phyloP scores from a whole-genome alignment of 2,113 vertebrate genomes.

The Oreochromis spilurus region DNA sequence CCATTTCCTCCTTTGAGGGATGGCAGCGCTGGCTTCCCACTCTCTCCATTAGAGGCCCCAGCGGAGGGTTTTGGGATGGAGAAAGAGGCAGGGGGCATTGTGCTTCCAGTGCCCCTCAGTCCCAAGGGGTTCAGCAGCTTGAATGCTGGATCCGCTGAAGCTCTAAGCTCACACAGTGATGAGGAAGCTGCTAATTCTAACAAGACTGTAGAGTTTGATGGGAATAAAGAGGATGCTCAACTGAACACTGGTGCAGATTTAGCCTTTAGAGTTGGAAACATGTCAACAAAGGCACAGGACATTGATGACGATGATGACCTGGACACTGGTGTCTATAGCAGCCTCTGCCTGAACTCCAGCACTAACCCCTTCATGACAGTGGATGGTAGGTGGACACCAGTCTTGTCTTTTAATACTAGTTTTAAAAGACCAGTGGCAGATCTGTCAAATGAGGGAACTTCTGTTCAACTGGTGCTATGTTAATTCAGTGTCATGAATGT shows the following conservation, averaged over 20 bases:
- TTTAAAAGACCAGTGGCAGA: background rate
- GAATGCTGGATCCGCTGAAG: background rate
- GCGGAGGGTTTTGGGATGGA: conserved; percentile 55
- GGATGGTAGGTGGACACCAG: conserved; percentile 69
- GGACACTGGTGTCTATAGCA: background rate
- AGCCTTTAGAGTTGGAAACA: conserved; percentile 1
- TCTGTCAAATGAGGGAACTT: background rate
- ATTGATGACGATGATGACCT: background rate
- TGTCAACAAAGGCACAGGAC: background rate
- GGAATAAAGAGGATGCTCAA: background rate
- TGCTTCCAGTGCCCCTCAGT: conserved; percentile 62
- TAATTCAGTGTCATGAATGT: background rate
- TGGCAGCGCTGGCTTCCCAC: background rate
- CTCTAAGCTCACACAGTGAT: background rate
- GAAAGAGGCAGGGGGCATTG: conserved; percentile 48
- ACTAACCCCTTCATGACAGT: conserved; percentile 35
- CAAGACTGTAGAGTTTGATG: background rate
- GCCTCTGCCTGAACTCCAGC: conserved; percentile 19
- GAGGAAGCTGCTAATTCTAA: background rate
- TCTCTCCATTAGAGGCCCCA: conserved; percentile 72
- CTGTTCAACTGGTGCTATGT: background rate
- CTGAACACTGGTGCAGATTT: background rate
- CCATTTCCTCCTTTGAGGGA: conserved; percentile 57
- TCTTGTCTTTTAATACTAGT: background rate
- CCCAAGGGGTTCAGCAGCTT: conserved; percentile 5